Evolutionary conservation across 1,140 invertebrate genomes (phyloP).

Genomic region (Rhynchophorus ferrugineus): DNA sequence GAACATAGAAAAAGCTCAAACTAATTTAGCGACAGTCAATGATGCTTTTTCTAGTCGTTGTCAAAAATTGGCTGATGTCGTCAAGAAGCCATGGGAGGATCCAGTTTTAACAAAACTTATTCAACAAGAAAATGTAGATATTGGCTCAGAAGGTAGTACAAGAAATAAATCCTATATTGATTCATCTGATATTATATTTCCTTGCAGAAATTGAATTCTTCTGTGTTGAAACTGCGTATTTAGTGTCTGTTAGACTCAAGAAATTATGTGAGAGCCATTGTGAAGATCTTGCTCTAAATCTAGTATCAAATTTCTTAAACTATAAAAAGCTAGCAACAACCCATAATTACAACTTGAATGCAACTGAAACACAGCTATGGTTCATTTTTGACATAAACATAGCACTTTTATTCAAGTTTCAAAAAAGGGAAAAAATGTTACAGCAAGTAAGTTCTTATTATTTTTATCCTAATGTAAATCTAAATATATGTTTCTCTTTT

Average conservation of each 20-base stretch:
- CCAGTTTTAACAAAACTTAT: constrained; percentile 29
- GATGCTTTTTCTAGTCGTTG: constrained; percentile 30
- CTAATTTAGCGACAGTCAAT: constrained; percentile 28
- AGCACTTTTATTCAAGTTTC: constrained; percentile 35
- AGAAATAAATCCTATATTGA: not conserved
- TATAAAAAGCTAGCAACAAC: constrained; percentile 32
- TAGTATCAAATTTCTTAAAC: constrained; percentile 37
- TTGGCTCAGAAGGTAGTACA: constrained; percentile 32
- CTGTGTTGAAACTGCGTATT: constrained; percentile 37
- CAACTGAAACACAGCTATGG: constrained; percentile 36
- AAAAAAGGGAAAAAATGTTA: constrained; percentile 31
- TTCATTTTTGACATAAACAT: constrained; percentile 40
- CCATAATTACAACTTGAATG: constrained; percentile 34
- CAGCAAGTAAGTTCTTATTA: constrained; percentile 29
- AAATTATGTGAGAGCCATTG: constrained; percentile 39
- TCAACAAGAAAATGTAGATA: constrained; percentile 28
- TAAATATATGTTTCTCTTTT: constrained; percentile 17
- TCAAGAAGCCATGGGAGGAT: constrained; percentile 37
- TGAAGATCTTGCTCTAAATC: constrained; percentile 38
- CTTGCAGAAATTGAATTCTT: constrained; percentile 39
- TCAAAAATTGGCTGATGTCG: constrained; percentile 35
- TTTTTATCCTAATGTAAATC: not conserved
- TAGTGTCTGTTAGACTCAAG: constrained; percentile 37
- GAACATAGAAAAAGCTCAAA: constrained; percentile 32
- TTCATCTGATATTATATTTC: not conserved